Evolutionary conservation across 2,888 invertebrate species (phyloP).

Genomic region (Leptinotarsa tumamoca): DNA sequence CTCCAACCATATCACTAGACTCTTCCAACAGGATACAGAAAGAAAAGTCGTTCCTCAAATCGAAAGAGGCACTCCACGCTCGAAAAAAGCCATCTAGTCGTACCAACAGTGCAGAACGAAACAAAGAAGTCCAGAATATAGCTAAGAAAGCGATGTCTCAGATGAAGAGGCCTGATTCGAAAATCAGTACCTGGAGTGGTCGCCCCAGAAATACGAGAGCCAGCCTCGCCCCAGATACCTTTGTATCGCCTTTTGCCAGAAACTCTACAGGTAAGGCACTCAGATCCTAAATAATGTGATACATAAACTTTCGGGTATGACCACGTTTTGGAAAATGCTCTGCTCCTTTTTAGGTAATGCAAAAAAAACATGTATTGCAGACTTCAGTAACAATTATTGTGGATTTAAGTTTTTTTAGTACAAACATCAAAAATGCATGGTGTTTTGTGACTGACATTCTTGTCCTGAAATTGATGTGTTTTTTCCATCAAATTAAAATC

Average conservation of each 20-base stretch:
- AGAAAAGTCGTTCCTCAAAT: slow-evolving; percentile 46
- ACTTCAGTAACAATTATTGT: too few species aligned
- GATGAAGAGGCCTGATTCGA: slow-evolving; percentile 67
- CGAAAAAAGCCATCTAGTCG: slow-evolving; percentile 36
- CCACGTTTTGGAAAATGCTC: too few species aligned
- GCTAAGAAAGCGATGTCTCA: slow-evolving; percentile 63
- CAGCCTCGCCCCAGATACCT: slow-evolving; percentile 74
- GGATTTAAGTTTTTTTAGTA: too few species aligned
- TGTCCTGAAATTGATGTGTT: too few species aligned
- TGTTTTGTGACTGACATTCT: too few species aligned
- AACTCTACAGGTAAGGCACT: slow-evolving; percentile 55
- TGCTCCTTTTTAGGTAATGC: too few species aligned
- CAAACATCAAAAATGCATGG: too few species aligned
- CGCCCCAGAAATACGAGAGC: slow-evolving; percentile 69
- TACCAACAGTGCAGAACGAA: slow-evolving; percentile 65
- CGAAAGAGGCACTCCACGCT: slow-evolving; percentile 34
- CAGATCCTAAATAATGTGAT: too few species aligned
- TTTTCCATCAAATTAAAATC: too few species aligned
- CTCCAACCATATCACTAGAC: slow-evolving; percentile 40
- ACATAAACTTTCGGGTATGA: too few species aligned
- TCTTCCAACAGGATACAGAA: slow-evolving; percentile 28
- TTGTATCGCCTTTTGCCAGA: slow-evolving; percentile 63
- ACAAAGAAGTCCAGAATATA: slow-evolving; percentile 58
- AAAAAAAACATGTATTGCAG: too few species aligned
- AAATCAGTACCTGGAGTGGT: slow-evolving; percentile 78